A percentile compares a stretch with the other conserved stretches of the same genome.
Evolutionary conservation across 2,797 vertebrate genomes (phyloP).

Genomic region (Tadarida brasiliensis): DNA sequence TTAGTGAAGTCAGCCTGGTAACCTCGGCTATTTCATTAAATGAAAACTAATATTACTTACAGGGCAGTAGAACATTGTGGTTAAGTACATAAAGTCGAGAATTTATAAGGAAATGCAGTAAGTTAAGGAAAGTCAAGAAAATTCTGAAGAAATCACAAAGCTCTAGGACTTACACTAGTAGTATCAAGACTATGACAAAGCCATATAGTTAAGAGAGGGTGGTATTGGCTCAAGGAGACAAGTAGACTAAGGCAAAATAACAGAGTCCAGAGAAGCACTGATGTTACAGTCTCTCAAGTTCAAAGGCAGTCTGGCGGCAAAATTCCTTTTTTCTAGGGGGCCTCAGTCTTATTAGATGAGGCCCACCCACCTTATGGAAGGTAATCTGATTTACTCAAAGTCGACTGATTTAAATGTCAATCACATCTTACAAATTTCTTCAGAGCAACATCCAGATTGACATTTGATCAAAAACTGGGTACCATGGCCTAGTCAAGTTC

Average conservation of each 20-base stretch:
- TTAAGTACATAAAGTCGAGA: neutral
- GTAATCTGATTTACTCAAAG: neutral
- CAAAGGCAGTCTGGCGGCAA: neutral
- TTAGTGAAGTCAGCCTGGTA: neutral
- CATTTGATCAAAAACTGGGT: neutral
- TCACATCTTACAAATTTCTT: constrained; percentile 20
- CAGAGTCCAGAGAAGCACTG: neutral
- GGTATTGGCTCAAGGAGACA: neutral
- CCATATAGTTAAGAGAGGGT: neutral
- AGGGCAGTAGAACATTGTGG: neutral
- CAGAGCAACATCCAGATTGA: neutral
- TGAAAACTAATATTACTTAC: neutral
- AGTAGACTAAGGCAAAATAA: neutral
- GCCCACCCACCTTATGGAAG: neutral
- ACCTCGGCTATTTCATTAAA: neutral
- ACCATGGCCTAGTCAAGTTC: neutral
- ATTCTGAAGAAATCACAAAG: constrained; percentile 11
- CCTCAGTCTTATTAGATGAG: neutral
- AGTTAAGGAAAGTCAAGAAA: constrained; percentile 2
- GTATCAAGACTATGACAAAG: neutral
- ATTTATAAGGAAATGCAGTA: neutral
- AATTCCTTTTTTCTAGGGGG: neutral
- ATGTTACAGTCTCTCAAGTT: neutral
- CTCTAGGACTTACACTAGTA: neutral
- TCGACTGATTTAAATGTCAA: neutral